Conservation (phyloP, 2,797 vertebrate genomes). For the Myotis pilosus region DNA sequence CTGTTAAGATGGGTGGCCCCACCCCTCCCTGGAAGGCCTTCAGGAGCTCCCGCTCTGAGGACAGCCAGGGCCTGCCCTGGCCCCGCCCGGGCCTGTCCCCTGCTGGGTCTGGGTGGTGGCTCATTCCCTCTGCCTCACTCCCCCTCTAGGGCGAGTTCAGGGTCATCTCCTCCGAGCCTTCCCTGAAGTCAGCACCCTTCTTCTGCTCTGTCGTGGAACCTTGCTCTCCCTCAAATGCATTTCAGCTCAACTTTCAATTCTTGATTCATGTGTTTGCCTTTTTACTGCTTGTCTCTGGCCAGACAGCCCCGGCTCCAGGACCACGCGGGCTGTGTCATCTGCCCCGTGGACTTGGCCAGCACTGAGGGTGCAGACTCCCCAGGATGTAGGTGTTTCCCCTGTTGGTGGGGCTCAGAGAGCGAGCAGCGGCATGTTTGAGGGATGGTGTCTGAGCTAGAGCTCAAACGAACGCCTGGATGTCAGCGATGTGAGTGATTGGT, state of each 20-base stretch:
- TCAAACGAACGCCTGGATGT: accelerated
- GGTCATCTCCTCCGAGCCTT: neutral
- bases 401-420: neutral
- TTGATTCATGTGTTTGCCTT: neutral
- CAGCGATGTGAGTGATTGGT: neutral
- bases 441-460: accelerated
- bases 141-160: neutral
- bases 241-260: neutral
- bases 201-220: neutral
- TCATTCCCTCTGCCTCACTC: neutral
- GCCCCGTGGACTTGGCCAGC: neutral
- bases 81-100: accelerated
- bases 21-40: neutral
- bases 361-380: neutral
- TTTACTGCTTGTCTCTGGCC: accelerated
- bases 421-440: neutral
- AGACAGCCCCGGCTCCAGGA: neutral
- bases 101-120: neutral
- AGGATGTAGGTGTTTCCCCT: neutral
- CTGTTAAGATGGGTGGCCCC: accelerated
- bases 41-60: too few relatives aligned
- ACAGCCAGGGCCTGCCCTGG: neutral
- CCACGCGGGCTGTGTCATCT: accelerated
- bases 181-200: too few relatives aligned
- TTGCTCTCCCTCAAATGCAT: neutral